Percentiles rank a stretch among this genome's conserved stretches.
Conservation (phyloP, 1,140 invertebrate species). For the Rhizoglyphus robini region DNA sequence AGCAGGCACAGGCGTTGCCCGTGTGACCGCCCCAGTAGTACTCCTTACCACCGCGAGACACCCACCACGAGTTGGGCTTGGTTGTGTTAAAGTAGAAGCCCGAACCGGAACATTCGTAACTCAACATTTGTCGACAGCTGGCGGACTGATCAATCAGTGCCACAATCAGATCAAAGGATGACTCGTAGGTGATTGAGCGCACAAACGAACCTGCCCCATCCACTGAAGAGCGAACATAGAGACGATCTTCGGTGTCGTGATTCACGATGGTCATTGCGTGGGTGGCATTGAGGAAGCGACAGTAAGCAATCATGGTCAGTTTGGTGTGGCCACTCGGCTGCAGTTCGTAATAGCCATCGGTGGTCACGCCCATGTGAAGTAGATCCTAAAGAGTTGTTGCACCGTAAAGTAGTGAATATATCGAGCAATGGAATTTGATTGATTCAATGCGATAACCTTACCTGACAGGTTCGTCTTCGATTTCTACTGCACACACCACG, state of each 20-base stretch:
- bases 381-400: slow-evolving; percentile 25
- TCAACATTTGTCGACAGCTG: slow-evolving; percentile 25
- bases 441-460: background rate
- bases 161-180: slow-evolving; percentile 22
- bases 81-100: slow-evolving; percentile 25
- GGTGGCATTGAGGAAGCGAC: slow-evolving; percentile 16
- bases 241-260: slow-evolving; percentile 27
- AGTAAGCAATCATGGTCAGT: slow-evolving; percentile 25
- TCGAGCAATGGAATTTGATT: background rate
- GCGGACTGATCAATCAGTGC: slow-evolving; percentile 24
- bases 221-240: slow-evolving; percentile 23
- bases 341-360: slow-evolving; percentile 25
- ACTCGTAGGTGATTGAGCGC: slow-evolving; percentile 24
- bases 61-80: slow-evolving; percentile 25
- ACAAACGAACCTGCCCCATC: slow-evolving; percentile 24
- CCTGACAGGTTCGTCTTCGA: slow-evolving; percentile 6
- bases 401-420: background rate
- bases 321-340: slow-evolving; percentile 24
- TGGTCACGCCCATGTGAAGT: slow-evolving; percentile 17
- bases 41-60: slow-evolving; percentile 18
- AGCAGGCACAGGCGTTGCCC: slow-evolving; percentile 23
- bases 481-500: background rate
- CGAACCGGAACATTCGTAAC: slow-evolving; percentile 26
- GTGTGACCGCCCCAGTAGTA: slow-evolving; percentile 24
- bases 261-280: slow-evolving; percentile 26